Evolutionary conservation across 2,113 vertebrate species (phyloP), one percentile per base, ranked within the genome.

Genomic region (Hassar affinis): DNA sequence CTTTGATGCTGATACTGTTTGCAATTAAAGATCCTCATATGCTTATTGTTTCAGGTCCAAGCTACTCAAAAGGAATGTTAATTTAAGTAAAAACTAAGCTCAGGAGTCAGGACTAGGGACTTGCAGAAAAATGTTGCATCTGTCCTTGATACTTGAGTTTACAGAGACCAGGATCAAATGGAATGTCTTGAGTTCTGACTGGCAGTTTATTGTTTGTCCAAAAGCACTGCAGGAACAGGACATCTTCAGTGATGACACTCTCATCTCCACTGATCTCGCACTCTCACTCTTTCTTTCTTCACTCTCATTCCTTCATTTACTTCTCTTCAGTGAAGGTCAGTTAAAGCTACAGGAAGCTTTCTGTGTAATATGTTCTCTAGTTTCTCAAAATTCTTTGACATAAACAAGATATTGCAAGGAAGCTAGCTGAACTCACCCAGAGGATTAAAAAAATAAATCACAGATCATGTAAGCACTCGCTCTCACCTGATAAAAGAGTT

Each of bases 1-100:
- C 74, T 84, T 88, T 68, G 57, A 82, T 61, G 81, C 80, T 75
- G 15, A 82, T 81, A 82, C 79, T 49, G 71, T 61, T 80, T 62
- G 69, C 49, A 35, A 83, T 49, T 76, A 49, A 27, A 80, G 25
- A 74, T 80, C 47, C 30, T 56, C 51, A 25, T 42, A 30, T 35
- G 30, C 5, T 25, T 64, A 52, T 51, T 38, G 49, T 38, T 51
- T 2, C 22, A 38, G 11, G 11, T 33, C 22, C 42, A 62, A 75
- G 42, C 51, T 45, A 72, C 42, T 75, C 6, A 0, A 10, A 62
- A 52, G 25, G n/a, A 75, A 82, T 35, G 6, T 42, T 12, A 52
- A 10, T 62, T 76, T 66, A 77, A 42, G 15, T 42, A 17, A 20
- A 75, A 38, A 25, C 68, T n/a, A 22, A 45, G 38, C 25, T 71